Conservation (phyloP, 2,797 vertebrate species). For the Pipistrellus nathusii region DNA sequence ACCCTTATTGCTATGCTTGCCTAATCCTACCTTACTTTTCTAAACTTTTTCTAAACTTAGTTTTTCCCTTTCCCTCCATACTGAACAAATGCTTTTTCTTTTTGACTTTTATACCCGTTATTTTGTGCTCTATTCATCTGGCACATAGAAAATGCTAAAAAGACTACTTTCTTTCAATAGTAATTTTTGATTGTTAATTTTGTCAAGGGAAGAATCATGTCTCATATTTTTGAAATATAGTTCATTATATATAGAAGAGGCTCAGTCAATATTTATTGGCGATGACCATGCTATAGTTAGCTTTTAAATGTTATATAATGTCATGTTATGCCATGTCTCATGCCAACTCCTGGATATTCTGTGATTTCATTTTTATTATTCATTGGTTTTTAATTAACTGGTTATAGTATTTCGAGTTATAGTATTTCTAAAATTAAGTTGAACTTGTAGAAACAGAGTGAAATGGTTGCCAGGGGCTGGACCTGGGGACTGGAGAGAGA, state of each 20-base stretch:
- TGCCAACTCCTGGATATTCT: background rate
- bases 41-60: background rate
- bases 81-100: background rate
- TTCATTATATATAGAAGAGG: background rate
- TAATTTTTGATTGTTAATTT: background rate
- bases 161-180: background rate
- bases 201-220: background rate
- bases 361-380: conserved; percentile 5
- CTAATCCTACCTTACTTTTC: background rate
- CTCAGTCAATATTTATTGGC: background rate
- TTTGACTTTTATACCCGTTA: background rate
- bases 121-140: background rate
- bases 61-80: background rate
- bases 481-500: background rate
- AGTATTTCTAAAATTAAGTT: background rate
- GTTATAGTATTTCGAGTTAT: background rate
- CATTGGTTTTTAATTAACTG: background rate
- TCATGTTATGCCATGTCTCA: background rate
- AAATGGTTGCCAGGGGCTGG: background rate
- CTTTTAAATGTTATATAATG: background rate
- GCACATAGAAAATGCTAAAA: background rate
- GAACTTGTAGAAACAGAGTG: background rate
- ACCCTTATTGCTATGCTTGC: background rate
- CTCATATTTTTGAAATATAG: background rate
- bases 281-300: background rate